A percentile compares a stretch with the other conserved stretches of the same genome.
Evolutionary conservation across 2,113 vertebrate genomes (phyloP).

Genomic region (Amia ocellicauda): DNA sequence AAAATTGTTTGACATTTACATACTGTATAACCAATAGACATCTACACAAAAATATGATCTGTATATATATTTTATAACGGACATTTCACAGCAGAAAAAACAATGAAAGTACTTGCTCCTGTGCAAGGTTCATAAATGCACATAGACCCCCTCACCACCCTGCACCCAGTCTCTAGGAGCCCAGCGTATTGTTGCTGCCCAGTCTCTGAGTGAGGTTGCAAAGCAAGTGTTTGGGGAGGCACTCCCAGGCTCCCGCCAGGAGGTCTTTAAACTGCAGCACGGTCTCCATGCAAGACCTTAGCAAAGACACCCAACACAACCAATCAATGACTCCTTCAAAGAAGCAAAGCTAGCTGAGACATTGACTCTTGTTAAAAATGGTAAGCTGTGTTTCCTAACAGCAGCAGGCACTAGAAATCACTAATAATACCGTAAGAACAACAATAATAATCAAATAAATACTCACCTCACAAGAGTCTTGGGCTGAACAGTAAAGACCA

Average conservation of each 20-base stretch:
- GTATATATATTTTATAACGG: constrained; percentile 70
- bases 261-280: constrained; percentile 79
- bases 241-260: constrained; percentile 80
- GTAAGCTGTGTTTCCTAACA: no score
- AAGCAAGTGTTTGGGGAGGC: constrained; percentile 88
- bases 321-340: no score
- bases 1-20: no score
- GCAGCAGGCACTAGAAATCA: no score
- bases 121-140: not conserved
- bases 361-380: no score
- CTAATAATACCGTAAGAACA: no score
- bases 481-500: constrained; percentile 87
- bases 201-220: constrained; percentile 80
- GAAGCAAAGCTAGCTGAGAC: no score
- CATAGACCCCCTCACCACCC: not conserved
- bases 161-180: constrained; percentile 63
- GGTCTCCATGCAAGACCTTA: constrained; percentile 83
- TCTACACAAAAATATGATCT: constrained; percentile 70
- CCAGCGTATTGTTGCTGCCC: constrained; percentile 77
- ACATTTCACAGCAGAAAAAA: no score
- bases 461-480: constrained; percentile 86
- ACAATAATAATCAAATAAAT: no score
- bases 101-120: not conserved
- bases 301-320: not conserved
- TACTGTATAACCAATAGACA: constrained; percentile 36